Base-by-base conservation (phyloP, 2,797 vertebrate genomes). In the Tragelaphus oryx region DNA sequence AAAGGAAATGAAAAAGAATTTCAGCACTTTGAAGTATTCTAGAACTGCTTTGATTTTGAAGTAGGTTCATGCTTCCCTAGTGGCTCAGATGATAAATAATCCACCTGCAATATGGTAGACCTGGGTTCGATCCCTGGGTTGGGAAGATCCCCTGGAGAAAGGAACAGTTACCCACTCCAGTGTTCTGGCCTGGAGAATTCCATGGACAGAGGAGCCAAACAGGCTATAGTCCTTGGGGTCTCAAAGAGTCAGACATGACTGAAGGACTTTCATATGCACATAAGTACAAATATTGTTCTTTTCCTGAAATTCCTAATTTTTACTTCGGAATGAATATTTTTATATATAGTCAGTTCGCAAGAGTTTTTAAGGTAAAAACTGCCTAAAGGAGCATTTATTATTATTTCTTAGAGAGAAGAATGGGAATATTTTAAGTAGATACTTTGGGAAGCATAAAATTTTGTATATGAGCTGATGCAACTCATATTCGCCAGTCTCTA, bases 351-450 rank as follows among this genome's bases (percentile, higher is more conserved):
- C 17, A 30, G 13, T 52, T 94, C n/a, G 33, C 0, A 1, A 17
- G 50, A 54, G 59, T 79, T 93, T 87, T 95, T 74, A 57, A 71
- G 86, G 87, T 17, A 82, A 91, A 80, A 92, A 33, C 48, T 78
- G 0, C 16, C 81, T 46, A 78, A 74, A 1, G 57, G 3, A 10
- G 8, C 68, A 22, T n/a, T 50, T 37, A 52, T 85, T 50, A 50
- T 76, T 85, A 75, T 68, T 91, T 87, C 48, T 88, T 93, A 89
- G 26, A 18, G 8, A 17, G 54, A 13, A 26, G 90, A 60, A 4
- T 9, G 74, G 95, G 52, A 93, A 95, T 14, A 79, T 48, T 85
- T 90, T 79, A 86, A 68, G 14, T 52, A 60, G 84, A 84, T 91
- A 57, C 87, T 75, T 96, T 3, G 65, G 55, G n/a, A 97, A 88